These are phyloP conservation scores for Allophyes oxyacanthae DNA, from an alignment of 2,888 invertebrate species.

Conservation along the genomic window DNA sequence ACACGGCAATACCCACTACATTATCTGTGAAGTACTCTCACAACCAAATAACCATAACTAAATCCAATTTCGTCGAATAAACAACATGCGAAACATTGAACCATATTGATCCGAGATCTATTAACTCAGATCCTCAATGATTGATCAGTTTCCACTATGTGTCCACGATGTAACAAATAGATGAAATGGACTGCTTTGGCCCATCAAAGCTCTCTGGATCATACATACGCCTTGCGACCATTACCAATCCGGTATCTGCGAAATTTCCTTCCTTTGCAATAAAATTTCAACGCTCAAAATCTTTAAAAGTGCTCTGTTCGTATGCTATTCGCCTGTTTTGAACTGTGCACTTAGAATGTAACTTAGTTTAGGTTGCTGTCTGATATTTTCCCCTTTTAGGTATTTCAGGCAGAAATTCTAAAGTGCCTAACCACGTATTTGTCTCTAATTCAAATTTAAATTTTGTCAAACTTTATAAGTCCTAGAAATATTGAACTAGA, in stretches of 20 bases:
- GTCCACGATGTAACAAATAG: slow-evolving; percentile 3
- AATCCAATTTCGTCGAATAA: not conserved
- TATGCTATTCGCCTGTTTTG: slow-evolving; percentile 23
- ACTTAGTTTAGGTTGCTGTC: slow-evolving; percentile 4
- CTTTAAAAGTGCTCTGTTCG: slow-evolving; percentile 26
- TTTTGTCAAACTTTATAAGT: no score
- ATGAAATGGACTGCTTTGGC: not conserved
- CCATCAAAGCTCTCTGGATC: slow-evolving; percentile 11
- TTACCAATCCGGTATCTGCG: slow-evolving; percentile 25
- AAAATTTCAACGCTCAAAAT: slow-evolving; percentile 39
- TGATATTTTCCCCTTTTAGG: no score
- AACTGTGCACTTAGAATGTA: slow-evolving; percentile 29
- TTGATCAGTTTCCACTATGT: slow-evolving; percentile 2
- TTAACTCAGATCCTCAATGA: not conserved
- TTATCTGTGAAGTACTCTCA: no score
- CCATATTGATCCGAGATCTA: not conserved
- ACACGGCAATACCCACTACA: no score
- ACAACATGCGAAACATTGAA: not conserved
- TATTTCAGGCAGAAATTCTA: not conserved
- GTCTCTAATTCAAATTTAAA: no score
- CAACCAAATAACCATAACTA: no score
- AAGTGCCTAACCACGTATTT: no score
- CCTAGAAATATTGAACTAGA: no score
- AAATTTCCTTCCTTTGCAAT: slow-evolving; percentile 24
- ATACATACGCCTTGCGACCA: slow-evolving; percentile 18